phyloP scores from a whole-genome alignment of 2,113 vertebrate species.

The Brienomyrus longianalis region DNA sequence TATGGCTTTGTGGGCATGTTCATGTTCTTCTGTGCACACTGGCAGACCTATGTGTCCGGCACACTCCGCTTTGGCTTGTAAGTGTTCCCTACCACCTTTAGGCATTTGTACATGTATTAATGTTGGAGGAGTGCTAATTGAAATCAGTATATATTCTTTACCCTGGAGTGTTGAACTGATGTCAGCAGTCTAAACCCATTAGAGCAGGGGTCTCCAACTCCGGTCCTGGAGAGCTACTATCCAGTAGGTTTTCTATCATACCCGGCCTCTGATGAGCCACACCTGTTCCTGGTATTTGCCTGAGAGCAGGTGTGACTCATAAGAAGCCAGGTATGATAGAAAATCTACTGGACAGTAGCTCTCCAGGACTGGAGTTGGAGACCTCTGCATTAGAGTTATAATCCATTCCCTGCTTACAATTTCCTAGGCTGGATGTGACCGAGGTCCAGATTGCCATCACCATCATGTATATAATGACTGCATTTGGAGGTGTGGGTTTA shows the following conservation, averaged over 20 bases:
- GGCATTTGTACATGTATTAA: neutral
- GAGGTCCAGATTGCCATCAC: slow-evolving; percentile 84
- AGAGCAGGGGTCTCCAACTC: neutral
- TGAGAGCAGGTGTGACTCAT: too few relatives aligned
- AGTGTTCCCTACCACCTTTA: slow-evolving; percentile 44
- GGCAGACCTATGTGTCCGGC: slow-evolving; percentile 96
- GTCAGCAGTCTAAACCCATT: neutral
- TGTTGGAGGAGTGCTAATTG: neutral
- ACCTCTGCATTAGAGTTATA: neutral
- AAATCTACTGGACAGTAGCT: too few relatives aligned
- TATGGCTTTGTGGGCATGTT: slow-evolving; percentile 90
- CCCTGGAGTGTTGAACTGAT: neutral
- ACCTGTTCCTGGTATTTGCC: too few relatives aligned
- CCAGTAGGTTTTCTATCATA: too few relatives aligned
- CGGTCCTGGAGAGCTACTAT: too few relatives aligned
- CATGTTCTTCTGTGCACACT: slow-evolving; percentile 97
- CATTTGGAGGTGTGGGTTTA: slow-evolving; percentile 71
- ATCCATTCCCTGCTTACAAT: neutral
- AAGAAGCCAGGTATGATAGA: too few relatives aligned
- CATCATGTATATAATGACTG: slow-evolving; percentile 74
- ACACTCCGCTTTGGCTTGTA: slow-evolving; percentile 87
- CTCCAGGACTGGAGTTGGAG: too few relatives aligned
- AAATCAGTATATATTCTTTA: neutral
- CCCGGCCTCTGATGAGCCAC: too few relatives aligned
- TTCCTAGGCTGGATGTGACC: slow-evolving; percentile 82